These are phyloP conservation scores for Hybognathus amarus DNA, from an alignment of 2,797 vertebrate genomes.

Conservation along the genomic window DNA sequence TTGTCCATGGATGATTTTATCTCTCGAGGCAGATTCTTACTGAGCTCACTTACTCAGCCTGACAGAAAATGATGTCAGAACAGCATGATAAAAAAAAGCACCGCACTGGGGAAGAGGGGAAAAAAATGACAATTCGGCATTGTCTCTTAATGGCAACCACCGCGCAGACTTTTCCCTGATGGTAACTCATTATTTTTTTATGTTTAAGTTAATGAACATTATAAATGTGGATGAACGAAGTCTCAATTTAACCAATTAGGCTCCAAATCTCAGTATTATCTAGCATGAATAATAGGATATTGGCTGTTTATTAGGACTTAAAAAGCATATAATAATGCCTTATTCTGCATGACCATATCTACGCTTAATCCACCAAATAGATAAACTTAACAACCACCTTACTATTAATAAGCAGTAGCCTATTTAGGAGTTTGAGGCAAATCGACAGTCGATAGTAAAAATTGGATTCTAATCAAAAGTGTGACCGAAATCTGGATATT, in stretches of 20 bases:
- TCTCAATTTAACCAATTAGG: background rate
- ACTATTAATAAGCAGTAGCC: too few species aligned
- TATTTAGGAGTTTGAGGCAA: too few species aligned
- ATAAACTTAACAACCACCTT: too few species aligned
- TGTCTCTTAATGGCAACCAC: constrained; percentile 6
- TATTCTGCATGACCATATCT: background rate
- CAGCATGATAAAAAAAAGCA: constrained; percentile 36
- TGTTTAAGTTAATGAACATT: background rate
- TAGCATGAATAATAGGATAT: background rate
- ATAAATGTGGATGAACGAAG: background rate
- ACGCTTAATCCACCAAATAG: background rate
- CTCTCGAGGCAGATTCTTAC: constrained; percentile 35
- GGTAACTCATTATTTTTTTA: background rate
- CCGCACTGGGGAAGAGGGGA: background rate
- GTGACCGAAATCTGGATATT: too few species aligned
- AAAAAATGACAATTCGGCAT: background rate
- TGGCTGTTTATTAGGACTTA: background rate
- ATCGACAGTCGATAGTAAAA: too few species aligned
- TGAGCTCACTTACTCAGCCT: constrained; percentile 49
- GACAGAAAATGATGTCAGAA: constrained; percentile 46
- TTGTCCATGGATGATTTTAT: constrained; percentile 50
- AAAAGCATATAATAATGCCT: background rate
- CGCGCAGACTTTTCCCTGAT: background rate
- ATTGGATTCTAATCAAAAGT: too few species aligned
- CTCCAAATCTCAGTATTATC: background rate